Evolutionary conservation across 2,797 vertebrate species (phyloP).

Genomic region (Acropternis orthonyx): DNA sequence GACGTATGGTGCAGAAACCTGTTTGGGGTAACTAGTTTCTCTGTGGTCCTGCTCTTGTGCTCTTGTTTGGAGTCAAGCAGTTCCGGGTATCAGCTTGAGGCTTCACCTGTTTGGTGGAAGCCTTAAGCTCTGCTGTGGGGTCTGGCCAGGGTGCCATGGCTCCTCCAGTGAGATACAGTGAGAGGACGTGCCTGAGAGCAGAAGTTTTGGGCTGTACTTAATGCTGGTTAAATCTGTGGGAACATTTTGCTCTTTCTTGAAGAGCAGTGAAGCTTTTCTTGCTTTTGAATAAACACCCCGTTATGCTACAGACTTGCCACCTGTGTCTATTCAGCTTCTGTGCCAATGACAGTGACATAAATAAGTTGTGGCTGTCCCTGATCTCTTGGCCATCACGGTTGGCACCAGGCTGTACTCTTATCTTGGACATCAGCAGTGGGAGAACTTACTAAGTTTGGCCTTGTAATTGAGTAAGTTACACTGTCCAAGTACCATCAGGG

Average conservation of each 20-base stretch:
- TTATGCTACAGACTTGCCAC: neutral
- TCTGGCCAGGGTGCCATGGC: neutral
- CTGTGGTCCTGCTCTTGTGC: neutral
- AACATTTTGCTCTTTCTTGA: neutral
- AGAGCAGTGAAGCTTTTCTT: neutral
- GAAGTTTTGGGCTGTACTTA: neutral
- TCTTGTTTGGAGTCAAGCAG: neutral
- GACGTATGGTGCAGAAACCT: rapidly evolving
- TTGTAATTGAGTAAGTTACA: neutral
- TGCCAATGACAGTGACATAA: neutral
- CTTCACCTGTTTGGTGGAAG: neutral
- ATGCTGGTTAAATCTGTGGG: neutral
- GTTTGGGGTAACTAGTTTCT: neutral
- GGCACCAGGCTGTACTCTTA: neutral
- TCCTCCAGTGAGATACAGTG: neutral
- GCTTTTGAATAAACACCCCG: neutral
- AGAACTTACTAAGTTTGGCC: neutral
- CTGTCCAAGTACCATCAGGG: neutral
- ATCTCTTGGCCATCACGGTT: neutral
- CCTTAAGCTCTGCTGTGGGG: rapidly evolving
- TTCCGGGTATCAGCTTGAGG: neutral
- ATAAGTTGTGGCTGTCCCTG: neutral
- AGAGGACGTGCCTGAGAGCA: neutral
- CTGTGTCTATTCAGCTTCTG: neutral
- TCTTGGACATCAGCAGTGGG: neutral